A percentile compares a stretch with the other conserved stretches of the same genome.
phyloP scores from a whole-genome alignment of 2,888 invertebrate species.

The Endotricha flammealis region DNA sequence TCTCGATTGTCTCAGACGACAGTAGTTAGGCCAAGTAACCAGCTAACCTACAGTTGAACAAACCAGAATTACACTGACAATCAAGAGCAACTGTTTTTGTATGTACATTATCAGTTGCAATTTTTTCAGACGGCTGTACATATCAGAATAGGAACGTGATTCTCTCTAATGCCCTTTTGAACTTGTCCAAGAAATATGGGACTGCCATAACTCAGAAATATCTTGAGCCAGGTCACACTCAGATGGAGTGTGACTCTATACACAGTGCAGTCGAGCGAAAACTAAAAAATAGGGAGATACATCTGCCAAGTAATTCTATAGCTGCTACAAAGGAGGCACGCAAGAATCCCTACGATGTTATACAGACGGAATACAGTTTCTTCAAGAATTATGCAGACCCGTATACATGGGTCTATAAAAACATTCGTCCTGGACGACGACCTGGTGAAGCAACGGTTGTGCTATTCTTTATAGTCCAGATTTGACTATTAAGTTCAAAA shows the following conservation, averaged over 20 bases:
- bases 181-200: not conserved
- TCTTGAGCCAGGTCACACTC: not conserved
- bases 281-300: conserved; percentile 1
- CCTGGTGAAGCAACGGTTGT: not conserved
- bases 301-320: not conserved
- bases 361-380: not conserved
- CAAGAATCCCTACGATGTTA: not conserved
- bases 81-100: no score
- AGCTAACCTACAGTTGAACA: no score
- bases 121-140: conserved; percentile 1
- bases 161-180: not conserved
- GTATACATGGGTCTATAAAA: not conserved
- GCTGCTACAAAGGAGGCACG: not conserved
- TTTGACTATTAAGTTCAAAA: not conserved
- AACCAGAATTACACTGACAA: no score
- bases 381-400: not conserved
- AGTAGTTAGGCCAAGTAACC: no score
- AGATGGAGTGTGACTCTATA: not conserved
- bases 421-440: conserved; percentile 1
- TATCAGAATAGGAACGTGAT: not conserved
- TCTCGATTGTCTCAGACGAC: no score
- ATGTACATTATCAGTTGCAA: no score
- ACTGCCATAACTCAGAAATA: not conserved
- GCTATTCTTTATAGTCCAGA: not conserved
- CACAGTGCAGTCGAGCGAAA: not conserved